These are phyloP conservation scores for Beroe forskalii DNA, from an alignment of 37 sponge, comb jelly and placozoan genomes.

Conservation along the genomic window DNA sequence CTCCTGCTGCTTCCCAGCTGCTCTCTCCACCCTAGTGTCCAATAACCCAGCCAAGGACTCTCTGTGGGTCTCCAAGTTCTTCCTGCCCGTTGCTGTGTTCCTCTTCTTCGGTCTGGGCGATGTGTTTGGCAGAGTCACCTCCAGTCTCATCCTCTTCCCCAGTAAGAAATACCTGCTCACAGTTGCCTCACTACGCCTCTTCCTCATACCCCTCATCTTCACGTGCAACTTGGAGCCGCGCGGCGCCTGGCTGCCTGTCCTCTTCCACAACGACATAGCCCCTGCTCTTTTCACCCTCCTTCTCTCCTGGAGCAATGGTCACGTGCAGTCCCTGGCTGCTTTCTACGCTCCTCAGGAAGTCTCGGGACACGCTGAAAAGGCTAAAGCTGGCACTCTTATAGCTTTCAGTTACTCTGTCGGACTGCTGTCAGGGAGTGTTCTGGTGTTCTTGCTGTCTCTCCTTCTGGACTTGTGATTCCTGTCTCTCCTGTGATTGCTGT, in stretches of 20 bases:
- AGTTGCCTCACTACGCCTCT: background rate
- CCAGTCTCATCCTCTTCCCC: background rate
- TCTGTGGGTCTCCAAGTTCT: background rate
- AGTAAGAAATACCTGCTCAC: background rate
- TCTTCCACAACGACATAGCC: background rate
- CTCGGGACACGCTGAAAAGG: background rate
- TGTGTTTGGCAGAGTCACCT: conserved; percentile 9
- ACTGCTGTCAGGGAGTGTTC: background rate
- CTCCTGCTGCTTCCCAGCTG: background rate
- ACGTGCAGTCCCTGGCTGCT: background rate
- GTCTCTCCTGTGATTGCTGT: background rate
- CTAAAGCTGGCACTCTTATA: background rate
- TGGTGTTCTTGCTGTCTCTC: background rate
- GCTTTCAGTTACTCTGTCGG: background rate
- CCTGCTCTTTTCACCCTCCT: conserved; percentile 1
- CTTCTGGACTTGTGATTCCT: background rate
- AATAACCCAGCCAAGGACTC: background rate
- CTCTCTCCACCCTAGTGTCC: background rate
- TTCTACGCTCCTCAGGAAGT: background rate
- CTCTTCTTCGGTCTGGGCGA: background rate
- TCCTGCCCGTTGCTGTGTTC: background rate
- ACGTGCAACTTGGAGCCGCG: background rate
- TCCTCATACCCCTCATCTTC: background rate
- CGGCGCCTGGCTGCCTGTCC: background rate
- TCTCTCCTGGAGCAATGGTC: conserved; percentile 20